Percentiles rank a stretch among this genome's conserved stretches.
phyloP scores from a whole-genome alignment of 2,888 invertebrate genomes.

The Allacma fusca region DNA sequence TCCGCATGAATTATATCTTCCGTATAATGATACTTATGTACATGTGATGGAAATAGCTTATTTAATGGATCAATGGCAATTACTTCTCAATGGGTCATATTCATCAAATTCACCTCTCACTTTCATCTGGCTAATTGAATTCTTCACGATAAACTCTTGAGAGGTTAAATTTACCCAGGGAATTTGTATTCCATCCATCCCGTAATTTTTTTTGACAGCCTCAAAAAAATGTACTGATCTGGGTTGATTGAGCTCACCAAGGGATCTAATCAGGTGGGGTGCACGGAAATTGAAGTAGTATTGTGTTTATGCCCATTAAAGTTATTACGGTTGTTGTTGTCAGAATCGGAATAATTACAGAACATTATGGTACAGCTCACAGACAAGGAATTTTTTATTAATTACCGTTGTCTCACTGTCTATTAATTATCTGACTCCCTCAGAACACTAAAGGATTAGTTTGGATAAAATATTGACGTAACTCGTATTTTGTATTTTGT shows the following conservation, averaged over 20 bases:
- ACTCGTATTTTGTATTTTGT: too few relatives aligned
- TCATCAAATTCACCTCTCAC: constrained; percentile 1
- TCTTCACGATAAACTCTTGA: neutral
- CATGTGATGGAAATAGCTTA: neutral
- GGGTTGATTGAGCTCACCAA: neutral
- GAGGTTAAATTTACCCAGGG: neutral
- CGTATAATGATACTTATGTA: neutral
- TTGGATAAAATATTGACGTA: too few relatives aligned
- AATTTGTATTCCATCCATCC: neutral
- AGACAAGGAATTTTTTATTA: too few relatives aligned
- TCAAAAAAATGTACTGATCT: neutral
- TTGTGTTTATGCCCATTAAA: too few relatives aligned
- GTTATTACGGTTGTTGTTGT: too few relatives aligned
- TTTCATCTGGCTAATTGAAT: constrained; percentile 6
- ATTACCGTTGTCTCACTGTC: too few relatives aligned
- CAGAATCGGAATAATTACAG: too few relatives aligned
- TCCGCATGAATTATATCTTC: neutral
- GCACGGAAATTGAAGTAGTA: neutral
- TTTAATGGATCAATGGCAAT: constrained; percentile 2
- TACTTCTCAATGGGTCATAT: neutral
- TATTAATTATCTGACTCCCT: too few relatives aligned
- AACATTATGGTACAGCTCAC: too few relatives aligned
- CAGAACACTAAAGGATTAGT: too few relatives aligned
- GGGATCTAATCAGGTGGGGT: neutral
- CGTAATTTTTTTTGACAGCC: neutral